Evolutionary conservation across 2,888 invertebrate species (phyloP).

Genomic region (Andrena marginata): DNA sequence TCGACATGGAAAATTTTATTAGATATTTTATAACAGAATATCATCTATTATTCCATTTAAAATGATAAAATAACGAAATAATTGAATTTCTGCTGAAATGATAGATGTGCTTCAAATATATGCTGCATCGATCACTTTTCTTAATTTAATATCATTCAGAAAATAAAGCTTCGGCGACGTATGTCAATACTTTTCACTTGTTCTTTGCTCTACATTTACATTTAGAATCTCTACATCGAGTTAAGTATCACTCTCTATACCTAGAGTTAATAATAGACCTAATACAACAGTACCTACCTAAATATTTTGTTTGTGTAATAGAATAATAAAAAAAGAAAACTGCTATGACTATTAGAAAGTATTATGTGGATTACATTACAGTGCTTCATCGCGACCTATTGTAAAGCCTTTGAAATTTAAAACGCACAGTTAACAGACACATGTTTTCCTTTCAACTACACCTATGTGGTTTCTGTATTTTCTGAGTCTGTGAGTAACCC

Average conservation of each 20-base stretch:
- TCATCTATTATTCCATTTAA: neutral
- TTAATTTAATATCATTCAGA: neutral
- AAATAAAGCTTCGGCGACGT: neutral
- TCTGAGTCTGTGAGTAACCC: slow-evolving; percentile 9
- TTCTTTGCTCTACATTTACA: neutral
- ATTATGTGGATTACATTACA: neutral
- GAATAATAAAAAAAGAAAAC: neutral
- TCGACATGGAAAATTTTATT: neutral
- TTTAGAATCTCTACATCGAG: neutral
- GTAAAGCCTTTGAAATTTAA: neutral
- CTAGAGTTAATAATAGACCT: neutral
- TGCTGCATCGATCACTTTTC: neutral
- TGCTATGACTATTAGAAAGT: neutral
- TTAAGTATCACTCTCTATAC: neutral
- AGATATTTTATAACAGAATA: neutral
- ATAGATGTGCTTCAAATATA: neutral
- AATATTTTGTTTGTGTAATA: neutral
- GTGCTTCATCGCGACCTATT: neutral
- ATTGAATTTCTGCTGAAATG: neutral
- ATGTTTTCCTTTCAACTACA: neutral
- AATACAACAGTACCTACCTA: neutral
- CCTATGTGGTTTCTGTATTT: neutral
- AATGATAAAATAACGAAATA: neutral
- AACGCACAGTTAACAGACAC: neutral
- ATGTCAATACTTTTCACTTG: neutral